These are phyloP conservation scores for Steatocranus sp. DNA, from an alignment of 2,797 vertebrate species.

Conservation along the genomic window DNA sequence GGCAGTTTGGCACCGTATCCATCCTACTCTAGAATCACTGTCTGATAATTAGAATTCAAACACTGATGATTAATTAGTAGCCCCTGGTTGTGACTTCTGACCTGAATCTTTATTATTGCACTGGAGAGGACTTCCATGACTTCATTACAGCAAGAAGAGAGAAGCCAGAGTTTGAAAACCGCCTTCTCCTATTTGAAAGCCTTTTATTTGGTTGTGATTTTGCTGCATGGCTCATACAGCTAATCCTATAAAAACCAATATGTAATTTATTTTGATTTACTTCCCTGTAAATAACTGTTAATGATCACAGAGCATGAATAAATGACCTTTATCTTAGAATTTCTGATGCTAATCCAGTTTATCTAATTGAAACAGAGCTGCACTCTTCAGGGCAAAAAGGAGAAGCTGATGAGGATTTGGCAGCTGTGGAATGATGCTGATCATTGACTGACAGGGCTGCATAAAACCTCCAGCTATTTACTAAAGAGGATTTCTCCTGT, in stretches of 20 bases:
- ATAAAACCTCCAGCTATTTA: background rate
- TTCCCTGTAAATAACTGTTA: background rate
- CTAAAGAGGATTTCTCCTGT: background rate
- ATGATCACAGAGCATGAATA: background rate
- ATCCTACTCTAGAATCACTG: slow-evolving; percentile 58
- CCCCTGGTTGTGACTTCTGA: slow-evolving; percentile 58
- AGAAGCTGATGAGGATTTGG: background rate
- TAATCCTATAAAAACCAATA: background rate
- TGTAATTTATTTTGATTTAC: slow-evolving; percentile 10
- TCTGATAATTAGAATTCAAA: slow-evolving; percentile 74
- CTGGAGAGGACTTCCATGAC: slow-evolving; percentile 33
- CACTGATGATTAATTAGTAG: slow-evolving; percentile 68
- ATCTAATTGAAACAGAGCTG: slow-evolving; percentile 18
- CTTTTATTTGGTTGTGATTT: background rate
- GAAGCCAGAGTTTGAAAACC: background rate
- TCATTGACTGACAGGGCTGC: background rate
- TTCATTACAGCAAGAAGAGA: slow-evolving; percentile 32
- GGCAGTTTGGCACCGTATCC: slow-evolving; percentile 68
- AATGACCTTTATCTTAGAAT: slow-evolving; percentile 14
- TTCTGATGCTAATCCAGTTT: slow-evolving; percentile 17
- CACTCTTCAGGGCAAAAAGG: background rate
- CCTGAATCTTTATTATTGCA: slow-evolving; percentile 50
- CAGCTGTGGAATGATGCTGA: background rate
- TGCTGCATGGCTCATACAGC: background rate
- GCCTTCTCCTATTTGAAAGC: background rate